phyloP scores from a whole-genome alignment of 2,888 invertebrate genomes.

The Nomada lathburiana region DNA sequence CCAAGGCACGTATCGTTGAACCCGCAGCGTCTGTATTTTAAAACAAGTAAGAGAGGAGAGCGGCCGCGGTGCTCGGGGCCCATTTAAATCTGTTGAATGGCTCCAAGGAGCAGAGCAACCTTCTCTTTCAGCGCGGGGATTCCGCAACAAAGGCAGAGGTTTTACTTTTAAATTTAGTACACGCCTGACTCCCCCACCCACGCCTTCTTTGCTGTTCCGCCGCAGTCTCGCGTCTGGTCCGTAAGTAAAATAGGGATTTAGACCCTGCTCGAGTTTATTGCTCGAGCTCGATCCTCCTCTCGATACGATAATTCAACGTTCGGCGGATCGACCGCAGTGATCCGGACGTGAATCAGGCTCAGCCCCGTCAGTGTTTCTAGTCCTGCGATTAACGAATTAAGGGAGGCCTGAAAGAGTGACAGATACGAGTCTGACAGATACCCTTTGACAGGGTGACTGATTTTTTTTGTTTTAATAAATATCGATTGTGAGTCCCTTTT shows the following conservation, averaged over 20 bases:
- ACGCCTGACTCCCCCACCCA: constrained; percentile 71
- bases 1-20: constrained; percentile 62
- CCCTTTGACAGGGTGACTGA: not conserved
- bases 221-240: constrained; percentile 63
- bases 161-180: constrained; percentile 83
- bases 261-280: constrained; percentile 75
- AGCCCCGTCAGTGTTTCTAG: not conserved
- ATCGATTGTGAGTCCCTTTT: too few relatives aligned
- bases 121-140: constrained; percentile 79
- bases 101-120: constrained; percentile 74
- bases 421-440: too few relatives aligned
- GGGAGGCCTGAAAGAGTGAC: too few relatives aligned
- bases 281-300: constrained; percentile 64
- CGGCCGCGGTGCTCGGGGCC: constrained; percentile 69
- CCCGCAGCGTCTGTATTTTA: constrained; percentile 65
- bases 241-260: constrained; percentile 82
- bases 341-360: constrained; percentile 48
- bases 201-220: constrained; percentile 54
- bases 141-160: constrained; percentile 81
- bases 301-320: constrained; percentile 68
- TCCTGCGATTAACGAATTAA: constrained; percentile 34
- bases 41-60: constrained; percentile 67
- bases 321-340: constrained; percentile 57
- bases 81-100: constrained; percentile 81
- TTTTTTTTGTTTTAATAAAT: too few relatives aligned